Evolutionary conservation across 2,797 vertebrate species (phyloP).

Genomic region (Ciconia nigra): DNA sequence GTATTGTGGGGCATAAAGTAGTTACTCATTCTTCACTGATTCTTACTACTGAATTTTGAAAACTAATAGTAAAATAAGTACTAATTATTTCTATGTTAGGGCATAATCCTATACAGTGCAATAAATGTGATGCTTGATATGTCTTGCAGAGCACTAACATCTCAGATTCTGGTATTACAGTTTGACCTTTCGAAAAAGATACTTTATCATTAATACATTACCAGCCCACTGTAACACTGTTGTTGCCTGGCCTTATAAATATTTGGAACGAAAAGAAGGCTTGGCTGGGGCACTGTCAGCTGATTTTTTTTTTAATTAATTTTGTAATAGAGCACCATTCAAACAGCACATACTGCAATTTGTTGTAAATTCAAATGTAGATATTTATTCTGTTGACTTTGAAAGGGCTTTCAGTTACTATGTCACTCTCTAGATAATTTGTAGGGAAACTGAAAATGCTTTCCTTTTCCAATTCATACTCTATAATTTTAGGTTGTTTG

Average conservation of each 20-base stretch:
- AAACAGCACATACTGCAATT: slow-evolving; percentile 44
- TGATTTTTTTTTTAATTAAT: not conserved
- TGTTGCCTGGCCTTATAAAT: slow-evolving; percentile 20
- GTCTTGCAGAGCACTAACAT: not conserved
- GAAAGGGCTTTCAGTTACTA: not conserved
- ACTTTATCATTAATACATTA: not conserved
- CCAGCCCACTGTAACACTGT: not conserved
- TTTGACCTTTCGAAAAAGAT: not conserved
- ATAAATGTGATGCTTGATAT: not conserved
- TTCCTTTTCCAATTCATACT: not conserved
- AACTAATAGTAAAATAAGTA: not conserved
- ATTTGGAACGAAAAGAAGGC: not conserved
- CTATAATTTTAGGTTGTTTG: not conserved
- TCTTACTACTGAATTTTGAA: not conserved
- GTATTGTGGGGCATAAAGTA: not conserved
- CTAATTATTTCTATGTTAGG: not conserved
- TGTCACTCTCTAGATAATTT: not conserved
- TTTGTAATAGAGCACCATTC: slow-evolving; percentile 39
- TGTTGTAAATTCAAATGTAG: not conserved
- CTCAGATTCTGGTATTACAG: not conserved
- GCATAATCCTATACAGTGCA: not conserved
- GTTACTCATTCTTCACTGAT: not conserved
- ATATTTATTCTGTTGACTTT: not conserved
- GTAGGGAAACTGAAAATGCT: not conserved
- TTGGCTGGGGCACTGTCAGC: slow-evolving; percentile 65